Evolutionary conservation across 2,797 vertebrate genomes (phyloP), one percentile per base, ranked within the genome.

Genomic region (Gobio occitaniae): DNA sequence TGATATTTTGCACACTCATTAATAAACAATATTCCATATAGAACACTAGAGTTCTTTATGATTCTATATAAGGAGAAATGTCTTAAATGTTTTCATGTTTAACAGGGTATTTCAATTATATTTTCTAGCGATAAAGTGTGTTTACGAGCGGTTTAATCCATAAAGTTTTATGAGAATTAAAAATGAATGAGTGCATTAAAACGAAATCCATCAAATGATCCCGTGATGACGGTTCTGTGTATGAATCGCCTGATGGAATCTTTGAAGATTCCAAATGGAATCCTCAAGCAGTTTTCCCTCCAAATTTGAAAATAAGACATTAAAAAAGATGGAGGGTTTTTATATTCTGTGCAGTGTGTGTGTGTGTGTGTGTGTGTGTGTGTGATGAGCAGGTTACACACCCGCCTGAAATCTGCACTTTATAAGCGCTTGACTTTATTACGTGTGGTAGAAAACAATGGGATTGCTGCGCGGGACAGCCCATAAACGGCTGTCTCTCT

Each of bases 341-440:
- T 32, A 50, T 72, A 29, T 29, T 56, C 13, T 63, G 54, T 25
- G 19, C 15, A n/a, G n/a, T 61, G 44, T 61, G 29, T 32, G 2
- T 25, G 10, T 29, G n/a, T 29, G n/a, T 63, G 66, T 41, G 66
- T 69, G 66, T 68, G 63, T 36, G 63, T 65, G 32, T 41, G 66
- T 69, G 15, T 9, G 13, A 25, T n/a, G 32, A 70, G 61, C 10
- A 32, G 4, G 36, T 77, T 81, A 32, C 11, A 52, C 41, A 80
- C 4, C 15, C 21, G 0, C 47, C 17, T 52, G 36, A 11, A 4
- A 38, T 80, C 63, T 69, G 65, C 29, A 41, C 63, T 80, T 80
- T 41, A 52, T 69, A 80, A 69, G 63, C 47, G 54, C 19, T 41
- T 32, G 10, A 63, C 44, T 83, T 75, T n/a, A 71, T 61, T 16